Evolutionary conservation across 2,888 invertebrate genomes (phyloP), one percentile per base, ranked within the genome.

Genomic region (Frankliniella fusca): DNA sequence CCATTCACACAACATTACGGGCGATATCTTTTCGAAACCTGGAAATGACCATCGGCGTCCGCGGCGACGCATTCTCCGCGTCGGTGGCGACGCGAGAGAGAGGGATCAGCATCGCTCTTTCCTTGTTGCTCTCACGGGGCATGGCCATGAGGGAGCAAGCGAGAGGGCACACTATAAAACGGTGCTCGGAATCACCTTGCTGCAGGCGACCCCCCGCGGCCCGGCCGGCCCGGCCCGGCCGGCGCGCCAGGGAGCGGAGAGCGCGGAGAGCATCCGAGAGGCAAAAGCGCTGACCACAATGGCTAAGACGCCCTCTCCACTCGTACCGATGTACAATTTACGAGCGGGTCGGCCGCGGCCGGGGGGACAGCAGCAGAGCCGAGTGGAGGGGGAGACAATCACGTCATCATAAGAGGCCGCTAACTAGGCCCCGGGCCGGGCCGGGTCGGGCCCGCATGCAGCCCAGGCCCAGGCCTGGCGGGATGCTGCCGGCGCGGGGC

Each of bases 341-440:
- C 54, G 54, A 54, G 54, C 54, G 54, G 54, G 15, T 5, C 15
- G 20, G 54, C n/a, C n/a, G n/a, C n/a, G n/a, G 38, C 38, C 38
- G 2, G 38, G 38, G n/a, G 38, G 38, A 38, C 38, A 38, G 38
- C 38, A 38, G 38, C n/a, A n/a, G n/a, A n/a, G n/a, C n/a, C n/a
- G n/a, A n/a, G 54, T 12, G 5, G 38, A 38, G 38, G 38, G 38
- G 38, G 38, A 38, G 38, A 38, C 54, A 15, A 15, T 38, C 20
- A 15, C 54, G 54, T 54, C 54, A 54, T 54, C 54, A 54, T 54
- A 54, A 54, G 54, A 38, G 54, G 54, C 54, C 54, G 54, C 54
- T 54, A 54, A 54, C 54, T 54, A 54, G 54, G 54, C 54, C 54
- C 54, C n/a, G n/a, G n/a, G n/a, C n/a, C n/a, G n/a, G n/a, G n/a